phyloP scores from a whole-genome alignment of 2,113 vertebrate genomes.

The Burhinus oedicnemus region DNA sequence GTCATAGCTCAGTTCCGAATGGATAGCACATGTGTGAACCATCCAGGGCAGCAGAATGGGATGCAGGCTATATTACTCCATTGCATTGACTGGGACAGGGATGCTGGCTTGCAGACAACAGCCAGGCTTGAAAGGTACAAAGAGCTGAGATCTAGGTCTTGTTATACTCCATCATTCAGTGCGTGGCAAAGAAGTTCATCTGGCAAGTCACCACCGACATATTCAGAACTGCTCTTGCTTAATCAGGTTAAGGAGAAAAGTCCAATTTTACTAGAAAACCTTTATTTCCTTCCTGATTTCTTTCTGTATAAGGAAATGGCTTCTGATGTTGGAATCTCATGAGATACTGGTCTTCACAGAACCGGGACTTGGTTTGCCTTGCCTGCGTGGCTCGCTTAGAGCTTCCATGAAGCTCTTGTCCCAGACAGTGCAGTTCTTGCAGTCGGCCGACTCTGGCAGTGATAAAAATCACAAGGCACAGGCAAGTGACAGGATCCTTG shows the following conservation, averaged over 20 bases:
- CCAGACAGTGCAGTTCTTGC: not conserved
- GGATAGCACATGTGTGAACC: not conserved
- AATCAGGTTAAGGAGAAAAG: not conserved
- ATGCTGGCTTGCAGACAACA: not conserved
- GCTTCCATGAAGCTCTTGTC: not conserved
- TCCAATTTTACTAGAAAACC: not conserved
- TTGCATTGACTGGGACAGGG: not conserved
- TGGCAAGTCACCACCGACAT: not conserved
- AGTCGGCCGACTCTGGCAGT: not conserved
- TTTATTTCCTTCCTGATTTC: not conserved
- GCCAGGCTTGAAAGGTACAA: not conserved
- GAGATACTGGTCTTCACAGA: not conserved
- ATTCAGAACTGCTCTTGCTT: not conserved
- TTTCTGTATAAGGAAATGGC: not conserved
- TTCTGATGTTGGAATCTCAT: not conserved
- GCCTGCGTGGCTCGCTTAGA: fast-evolving
- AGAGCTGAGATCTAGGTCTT: not conserved
- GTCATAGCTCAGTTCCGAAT: not conserved
- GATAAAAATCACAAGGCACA: not conserved
- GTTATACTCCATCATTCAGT: not conserved
- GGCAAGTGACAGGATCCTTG: not conserved
- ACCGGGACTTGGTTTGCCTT: not conserved
- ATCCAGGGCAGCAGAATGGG: not conserved
- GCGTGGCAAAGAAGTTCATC: not conserved
- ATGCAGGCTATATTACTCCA: not conserved